Percentiles rank a stretch among this genome's conserved stretches.
Evolutionary conservation across 2,888 invertebrate genomes (phyloP).

Genomic region (Hypercompe scribonia): DNA sequence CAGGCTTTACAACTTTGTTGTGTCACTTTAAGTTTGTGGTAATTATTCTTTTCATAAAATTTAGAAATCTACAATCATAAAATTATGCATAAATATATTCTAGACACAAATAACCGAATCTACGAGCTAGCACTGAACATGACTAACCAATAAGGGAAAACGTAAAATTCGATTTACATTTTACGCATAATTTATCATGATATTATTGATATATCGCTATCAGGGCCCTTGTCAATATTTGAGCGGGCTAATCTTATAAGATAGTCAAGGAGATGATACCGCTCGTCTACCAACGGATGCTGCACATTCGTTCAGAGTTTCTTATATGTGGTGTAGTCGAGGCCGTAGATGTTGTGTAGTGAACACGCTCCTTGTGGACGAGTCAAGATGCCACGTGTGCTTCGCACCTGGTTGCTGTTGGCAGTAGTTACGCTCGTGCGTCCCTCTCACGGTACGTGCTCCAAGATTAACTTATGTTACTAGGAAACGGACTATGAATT

Average conservation of each 20-base stretch:
- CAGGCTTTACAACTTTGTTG: no score
- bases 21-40: no score
- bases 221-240: neutral
- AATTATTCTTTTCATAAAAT: no score
- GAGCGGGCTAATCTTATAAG: neutral
- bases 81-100: no score
- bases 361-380: neutral
- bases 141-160: neutral
- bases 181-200: neutral
- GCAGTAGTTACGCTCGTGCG: constrained; percentile 24
- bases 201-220: neutral
- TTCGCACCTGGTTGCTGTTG: constrained; percentile 17
- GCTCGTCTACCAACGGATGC: neutral
- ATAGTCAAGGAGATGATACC: neutral
- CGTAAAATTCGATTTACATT: neutral
- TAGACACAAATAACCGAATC: neutral
- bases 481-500: neutral
- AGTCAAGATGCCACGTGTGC: constrained; percentile 17
- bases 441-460: constrained; percentile 26
- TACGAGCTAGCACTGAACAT: neutral
- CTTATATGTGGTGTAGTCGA: neutral
- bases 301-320: neutral
- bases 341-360: neutral
- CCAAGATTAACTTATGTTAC: neutral
- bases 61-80: no score